phyloP scores from a whole-genome alignment of 1,140 invertebrate species.

The Acromyrmex heyeri region DNA sequence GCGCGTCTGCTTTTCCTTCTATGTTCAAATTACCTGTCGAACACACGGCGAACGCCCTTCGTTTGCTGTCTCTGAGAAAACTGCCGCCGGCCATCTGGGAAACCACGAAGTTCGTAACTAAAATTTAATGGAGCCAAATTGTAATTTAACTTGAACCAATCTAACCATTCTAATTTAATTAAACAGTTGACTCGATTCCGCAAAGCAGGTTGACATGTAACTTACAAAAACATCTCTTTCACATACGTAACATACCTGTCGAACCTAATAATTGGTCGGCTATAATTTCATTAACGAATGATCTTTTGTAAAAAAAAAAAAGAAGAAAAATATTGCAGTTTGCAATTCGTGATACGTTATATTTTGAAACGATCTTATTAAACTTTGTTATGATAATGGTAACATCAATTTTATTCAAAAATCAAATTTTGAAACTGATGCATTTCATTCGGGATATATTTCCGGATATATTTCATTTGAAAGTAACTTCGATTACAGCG shows the following conservation, averaged over 20 bases:
- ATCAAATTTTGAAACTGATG: neutral
- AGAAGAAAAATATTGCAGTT: neutral
- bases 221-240: neutral
- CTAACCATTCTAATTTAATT: slow-evolving; percentile 64
- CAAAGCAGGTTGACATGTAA: too few species aligned
- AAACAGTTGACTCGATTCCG: neutral
- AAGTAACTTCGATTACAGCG: neutral
- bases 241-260: neutral
- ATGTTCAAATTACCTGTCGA: slow-evolving; percentile 13
- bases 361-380: neutral
- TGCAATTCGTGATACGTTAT: neutral
- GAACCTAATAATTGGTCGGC: neutral
- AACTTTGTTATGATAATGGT: neutral
- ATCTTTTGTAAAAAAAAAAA: too few species aligned
- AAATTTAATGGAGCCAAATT: slow-evolving; percentile 70
- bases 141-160: slow-evolving; percentile 72
- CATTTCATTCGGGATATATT: neutral
- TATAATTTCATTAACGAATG: slow-evolving; percentile 4
- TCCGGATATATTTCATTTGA: neutral
- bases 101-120: slow-evolving; percentile 55
- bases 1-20: slow-evolving; percentile 4
- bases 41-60: slow-evolving; percentile 13
- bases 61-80: slow-evolving; percentile 26
- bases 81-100: neutral
- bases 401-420: neutral